Conservation (phyloP, 2,113 vertebrate species). For the Chitala chitala region DNA sequence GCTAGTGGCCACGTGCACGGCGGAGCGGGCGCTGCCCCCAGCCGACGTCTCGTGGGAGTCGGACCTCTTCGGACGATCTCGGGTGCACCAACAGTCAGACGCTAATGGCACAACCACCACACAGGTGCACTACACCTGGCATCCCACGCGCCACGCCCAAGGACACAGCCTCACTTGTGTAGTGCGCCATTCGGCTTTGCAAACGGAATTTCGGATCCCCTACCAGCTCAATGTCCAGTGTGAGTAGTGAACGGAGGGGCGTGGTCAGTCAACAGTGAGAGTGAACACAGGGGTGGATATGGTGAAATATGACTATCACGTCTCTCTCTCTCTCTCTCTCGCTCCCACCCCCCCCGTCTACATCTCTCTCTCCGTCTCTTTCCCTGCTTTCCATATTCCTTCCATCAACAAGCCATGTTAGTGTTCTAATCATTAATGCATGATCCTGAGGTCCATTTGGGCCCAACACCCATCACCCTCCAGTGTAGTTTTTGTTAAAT, state of each 20-base stretch:
- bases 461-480: background rate
- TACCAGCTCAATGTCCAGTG: conserved; percentile 86
- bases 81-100: conserved; percentile 72
- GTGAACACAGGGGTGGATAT: no score
- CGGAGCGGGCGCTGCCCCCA: conserved; percentile 83
- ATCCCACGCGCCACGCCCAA: conserved; percentile 81
- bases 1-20: conserved; percentile 82
- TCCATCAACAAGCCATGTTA: background rate
- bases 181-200: conserved; percentile 85
- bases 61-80: conserved; percentile 77
- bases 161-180: conserved; percentile 82
- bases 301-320: no score
- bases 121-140: conserved; percentile 79
- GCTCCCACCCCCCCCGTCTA: background rate
- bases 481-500: conserved; percentile 1
- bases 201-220: conserved; percentile 77
- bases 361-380: background rate
- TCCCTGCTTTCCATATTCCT: background rate
- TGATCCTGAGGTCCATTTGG: background rate
- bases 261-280: no score
- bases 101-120: conserved; percentile 86
- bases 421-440: conserved; percentile 16
- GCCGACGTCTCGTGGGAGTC: conserved; percentile 87
- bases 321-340: background rate
- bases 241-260: conserved; percentile 57